Evolutionary conservation across 2,113 vertebrate genomes (phyloP), one percentile per base, ranked within the genome.

Genomic region (Variabilichromis moorii): DNA sequence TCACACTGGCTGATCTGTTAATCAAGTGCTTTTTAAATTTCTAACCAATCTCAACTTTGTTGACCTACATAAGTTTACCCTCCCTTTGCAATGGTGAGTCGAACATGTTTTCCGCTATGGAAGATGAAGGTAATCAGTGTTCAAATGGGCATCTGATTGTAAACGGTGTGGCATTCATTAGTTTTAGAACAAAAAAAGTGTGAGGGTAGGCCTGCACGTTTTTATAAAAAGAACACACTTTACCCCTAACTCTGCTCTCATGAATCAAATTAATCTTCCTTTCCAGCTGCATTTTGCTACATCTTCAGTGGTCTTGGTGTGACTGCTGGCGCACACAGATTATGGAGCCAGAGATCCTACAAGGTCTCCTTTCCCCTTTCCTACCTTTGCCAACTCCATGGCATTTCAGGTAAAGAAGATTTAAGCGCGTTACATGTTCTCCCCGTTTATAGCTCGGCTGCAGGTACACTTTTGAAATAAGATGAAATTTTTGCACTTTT

Each of bases 291-390:
- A 11, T 21, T 95, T 42, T 98, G 96, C 94, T 98, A 97, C 50
- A 0, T 96, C 24, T 0, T 96, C 47, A 97, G 97, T 24, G 97
- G 97, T 51, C 93, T 98, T 54, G 97, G 98, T 8, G 94, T 99
- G 80, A 98, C 97, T 4, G 98, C 98, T 3, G 98, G 98, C 51
- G 97, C 96, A 10, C 98, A 99, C 91, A 97, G 98, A 59, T 96
- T 99, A 80, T 99, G 98, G 98, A 99, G 98, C 87, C 98, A 99
- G 92, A 96, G 98, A 35, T 96, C 97, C 85, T 99, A 98, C 91
- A 99, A 98, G 94, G 98, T 97, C 7, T 95, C 96, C 0, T 83
- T 97, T 84, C 98, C 98, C 16, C 95, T 97, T 98, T 92, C 93
- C 99, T 54, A 96, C 97, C 8, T 68, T 97, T 13, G 95, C 85